Percentiles rank a stretch among this genome's conserved stretches.
These are phyloP conservation scores for Champsocephalus esox DNA, from an alignment of 2,797 vertebrate genomes.

Conservation along the genomic window DNA sequence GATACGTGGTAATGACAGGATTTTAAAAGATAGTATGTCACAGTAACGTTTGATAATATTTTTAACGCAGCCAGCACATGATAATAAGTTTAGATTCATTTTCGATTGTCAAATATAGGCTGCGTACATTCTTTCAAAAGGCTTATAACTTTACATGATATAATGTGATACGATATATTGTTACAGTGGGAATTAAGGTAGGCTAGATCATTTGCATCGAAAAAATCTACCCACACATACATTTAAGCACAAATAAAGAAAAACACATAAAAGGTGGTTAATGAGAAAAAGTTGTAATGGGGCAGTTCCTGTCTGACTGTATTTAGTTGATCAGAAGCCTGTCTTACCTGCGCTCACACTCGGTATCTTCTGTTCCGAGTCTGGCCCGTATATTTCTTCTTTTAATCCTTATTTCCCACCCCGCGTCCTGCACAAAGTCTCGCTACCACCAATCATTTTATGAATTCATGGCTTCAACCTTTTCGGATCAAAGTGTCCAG, in stretches of 20 bases:
- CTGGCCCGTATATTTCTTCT: slow-evolving; percentile 6
- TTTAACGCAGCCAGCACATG: background rate
- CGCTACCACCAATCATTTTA: background rate
- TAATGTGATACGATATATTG: background rate
- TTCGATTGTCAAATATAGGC: background rate
- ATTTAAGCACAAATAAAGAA: slow-evolving; percentile 6
- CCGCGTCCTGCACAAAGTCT: slow-evolving; percentile 18
- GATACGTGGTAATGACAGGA: background rate
- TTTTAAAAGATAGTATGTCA: background rate
- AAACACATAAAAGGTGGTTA: background rate
- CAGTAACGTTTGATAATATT: background rate
- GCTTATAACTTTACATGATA: background rate
- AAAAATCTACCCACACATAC: background rate
- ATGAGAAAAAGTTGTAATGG: slow-evolving; percentile 53
- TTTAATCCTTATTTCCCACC: slow-evolving; percentile 12
- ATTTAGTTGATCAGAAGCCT: background rate
- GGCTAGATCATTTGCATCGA: background rate
- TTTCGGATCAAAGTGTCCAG: background rate
- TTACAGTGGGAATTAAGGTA: background rate
- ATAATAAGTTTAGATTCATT: background rate
- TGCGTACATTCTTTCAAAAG: background rate
- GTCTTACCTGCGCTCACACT: slow-evolving; percentile 67
- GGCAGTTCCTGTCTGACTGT: slow-evolving; percentile 5
- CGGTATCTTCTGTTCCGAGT: slow-evolving; percentile 8
- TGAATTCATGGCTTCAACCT: background rate